phyloP scores from a whole-genome alignment of 2,888 invertebrate genomes.

The Scelioninae gen. 2 region DNA sequence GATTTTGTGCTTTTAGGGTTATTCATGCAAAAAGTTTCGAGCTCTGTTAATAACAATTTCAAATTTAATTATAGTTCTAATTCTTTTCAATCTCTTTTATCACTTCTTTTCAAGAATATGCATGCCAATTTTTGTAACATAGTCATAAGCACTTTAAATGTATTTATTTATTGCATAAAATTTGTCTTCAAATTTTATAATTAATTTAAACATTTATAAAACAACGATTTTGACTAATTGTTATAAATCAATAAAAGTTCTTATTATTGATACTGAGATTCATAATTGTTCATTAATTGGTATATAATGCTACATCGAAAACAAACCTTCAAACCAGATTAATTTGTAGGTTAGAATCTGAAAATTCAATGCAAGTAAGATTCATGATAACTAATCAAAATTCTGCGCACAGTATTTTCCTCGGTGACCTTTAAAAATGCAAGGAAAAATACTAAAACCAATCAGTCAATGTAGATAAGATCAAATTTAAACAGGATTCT shows the following conservation, averaged over 20 bases:
- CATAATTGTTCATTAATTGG: slow-evolving; percentile 10
- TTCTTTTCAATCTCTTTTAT: too few relatives aligned
- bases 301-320: slow-evolving; percentile 9
- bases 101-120: too few relatives aligned
- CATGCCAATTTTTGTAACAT: too few relatives aligned
- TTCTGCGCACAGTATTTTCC: slow-evolving; percentile 32
- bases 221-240: too few relatives aligned
- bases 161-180: too few relatives aligned
- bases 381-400: slow-evolving; percentile 43
- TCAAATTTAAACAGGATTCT: slow-evolving; percentile 35
- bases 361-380: slow-evolving; percentile 38
- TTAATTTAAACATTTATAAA: neutral
- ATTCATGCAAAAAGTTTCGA: too few relatives aligned
- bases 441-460: slow-evolving; percentile 32
- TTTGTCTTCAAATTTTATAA: too few relatives aligned
- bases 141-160: too few relatives aligned
- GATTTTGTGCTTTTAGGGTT: too few relatives aligned
- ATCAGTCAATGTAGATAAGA: slow-evolving; percentile 31
- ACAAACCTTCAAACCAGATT: slow-evolving; percentile 32
- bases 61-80: too few relatives aligned
- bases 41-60: too few relatives aligned
- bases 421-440: slow-evolving; percentile 27
- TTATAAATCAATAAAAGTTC: too few relatives aligned
- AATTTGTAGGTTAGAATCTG: slow-evolving; percentile 33
- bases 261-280: neutral